Base-by-base conservation (phyloP, 2,797 vertebrate genomes). In the Sebastolobus alascanus region DNA sequence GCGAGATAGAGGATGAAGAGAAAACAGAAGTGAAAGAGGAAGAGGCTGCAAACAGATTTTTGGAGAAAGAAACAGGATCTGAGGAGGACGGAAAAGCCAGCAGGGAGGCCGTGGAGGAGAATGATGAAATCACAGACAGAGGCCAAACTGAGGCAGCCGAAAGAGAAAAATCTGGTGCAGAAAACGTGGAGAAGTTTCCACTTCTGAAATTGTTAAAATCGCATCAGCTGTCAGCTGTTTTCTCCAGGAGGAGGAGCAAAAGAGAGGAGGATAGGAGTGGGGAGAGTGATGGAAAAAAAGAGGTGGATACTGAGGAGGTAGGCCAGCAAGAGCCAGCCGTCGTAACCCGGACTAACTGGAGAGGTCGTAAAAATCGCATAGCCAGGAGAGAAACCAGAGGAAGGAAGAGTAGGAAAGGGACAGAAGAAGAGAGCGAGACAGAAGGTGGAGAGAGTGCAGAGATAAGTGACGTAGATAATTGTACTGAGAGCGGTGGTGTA, bases 331-430 rank as follows among this genome's bases (percentile, higher is more conserved):
- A 69, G 20, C 13, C 75, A 3, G 18, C 3, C 6, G 1, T 5
- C 6, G 1, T 63, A 55, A 74, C 14, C 3, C 12, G 20, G 11
- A 58, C 31, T 1, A 89, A 61, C 46, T 95, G 95, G 94, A 92
- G 94, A 63, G 14, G 66, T 10, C 71, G 29, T 7, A 92, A 87
- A 82, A 93, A 65, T 6, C 94, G 93, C 38, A 87, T 43, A 79
- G 95, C 93, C 40, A 83, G 63, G 81, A 93, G 87, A 63, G 8
- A 84, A 12, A 87, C 12, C 11, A 79, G 72, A 77, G 89, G 89
- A 58, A 87, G 79, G 78, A 90, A 63, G 76, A 14, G 4, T 1
- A 85, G 54, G 52, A 69, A 46, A 35, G 70, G 12, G 29, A 27
- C 25, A 6, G 79, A 54, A 8, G 61, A 10, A 16, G 71, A 87